phyloP scores from a whole-genome alignment of 2,888 invertebrate species.

The Machimus rusticus region DNA sequence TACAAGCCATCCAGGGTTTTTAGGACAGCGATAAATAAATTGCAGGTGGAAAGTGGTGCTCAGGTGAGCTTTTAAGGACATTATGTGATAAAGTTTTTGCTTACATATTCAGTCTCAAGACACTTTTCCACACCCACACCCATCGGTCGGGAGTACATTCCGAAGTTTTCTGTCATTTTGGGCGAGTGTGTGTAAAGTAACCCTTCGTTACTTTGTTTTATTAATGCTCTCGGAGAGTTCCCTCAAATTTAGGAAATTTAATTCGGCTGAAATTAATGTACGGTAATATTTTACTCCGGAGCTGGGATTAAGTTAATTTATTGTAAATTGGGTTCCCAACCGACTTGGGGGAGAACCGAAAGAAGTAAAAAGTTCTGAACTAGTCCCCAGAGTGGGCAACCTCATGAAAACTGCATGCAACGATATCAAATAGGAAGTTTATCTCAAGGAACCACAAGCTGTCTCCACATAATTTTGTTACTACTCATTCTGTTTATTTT shows the following conservation, averaged over 20 bases:
- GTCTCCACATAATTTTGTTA: background rate
- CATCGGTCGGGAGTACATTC: background rate
- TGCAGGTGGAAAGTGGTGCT: slow-evolving; percentile 19
- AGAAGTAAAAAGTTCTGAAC: background rate
- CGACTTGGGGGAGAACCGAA: background rate
- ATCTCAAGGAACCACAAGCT: background rate
- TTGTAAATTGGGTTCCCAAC: background rate
- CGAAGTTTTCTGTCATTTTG: background rate
- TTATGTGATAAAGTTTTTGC: slow-evolving; percentile 26
- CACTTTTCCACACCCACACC: background rate
- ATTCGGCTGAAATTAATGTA: background rate
- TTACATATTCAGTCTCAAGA: slow-evolving; percentile 23
- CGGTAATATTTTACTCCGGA: background rate
- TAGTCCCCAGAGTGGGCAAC: background rate
- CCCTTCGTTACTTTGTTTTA: slow-evolving; percentile 11
- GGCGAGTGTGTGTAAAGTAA: background rate
- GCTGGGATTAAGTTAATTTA: background rate
- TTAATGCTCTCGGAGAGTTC: slow-evolving; percentile 20
- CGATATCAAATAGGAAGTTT: background rate
- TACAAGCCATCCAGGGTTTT: background rate
- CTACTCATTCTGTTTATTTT: background rate
- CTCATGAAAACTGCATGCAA: background rate
- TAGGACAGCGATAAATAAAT: slow-evolving; percentile 15
- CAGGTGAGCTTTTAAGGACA: slow-evolving; percentile 26
- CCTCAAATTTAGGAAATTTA: background rate